Conservation (phyloP, 2,797 vertebrate species). For the Steatocranus sp. region DNA sequence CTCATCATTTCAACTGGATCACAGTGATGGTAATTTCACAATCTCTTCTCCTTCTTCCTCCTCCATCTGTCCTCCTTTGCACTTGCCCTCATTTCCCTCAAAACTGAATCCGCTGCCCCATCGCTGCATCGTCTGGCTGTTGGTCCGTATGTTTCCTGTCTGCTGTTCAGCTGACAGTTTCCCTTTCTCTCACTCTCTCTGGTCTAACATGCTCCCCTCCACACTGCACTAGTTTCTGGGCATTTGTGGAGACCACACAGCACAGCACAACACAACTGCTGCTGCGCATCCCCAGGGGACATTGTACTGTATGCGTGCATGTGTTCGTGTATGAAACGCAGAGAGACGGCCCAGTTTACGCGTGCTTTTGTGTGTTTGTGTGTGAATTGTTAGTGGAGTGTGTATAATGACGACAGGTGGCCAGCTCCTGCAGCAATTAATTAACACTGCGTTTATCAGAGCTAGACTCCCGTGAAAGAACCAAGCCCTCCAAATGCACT, state of each 20-base stretch:
- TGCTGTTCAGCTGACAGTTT: constrained; percentile 17
- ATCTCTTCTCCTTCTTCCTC: neutral
- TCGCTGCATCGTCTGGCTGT: constrained; percentile 14
- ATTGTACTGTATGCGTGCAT: neutral
- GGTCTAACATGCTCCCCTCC: constrained; percentile 22
- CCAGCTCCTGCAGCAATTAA: constrained; percentile 51
- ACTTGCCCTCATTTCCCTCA: constrained; percentile 12
- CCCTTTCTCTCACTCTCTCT: neutral
- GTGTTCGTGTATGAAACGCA: neutral
- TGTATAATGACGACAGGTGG: constrained; percentile 58
- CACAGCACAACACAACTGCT: constrained; percentile 6
- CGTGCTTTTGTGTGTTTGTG: neutral
- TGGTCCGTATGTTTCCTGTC: constrained; percentile 6
- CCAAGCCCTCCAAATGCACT: constrained; percentile 1
- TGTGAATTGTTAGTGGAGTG: constrained; percentile 33
- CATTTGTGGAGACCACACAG: constrained; percentile 19
- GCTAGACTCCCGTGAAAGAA: constrained; percentile 24
- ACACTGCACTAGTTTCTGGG: constrained; percentile 44
- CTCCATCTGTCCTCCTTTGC: constrained; percentile 31
- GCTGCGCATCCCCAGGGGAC: constrained; percentile 29
- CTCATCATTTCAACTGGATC: neutral
- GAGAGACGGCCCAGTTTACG: constrained; percentile 4
- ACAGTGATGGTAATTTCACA: neutral
- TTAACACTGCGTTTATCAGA: constrained; percentile 47
- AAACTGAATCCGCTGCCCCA: constrained; percentile 4